Base-by-base conservation (phyloP, 2,888 invertebrate species). In the Podabrus alpinus region DNA sequence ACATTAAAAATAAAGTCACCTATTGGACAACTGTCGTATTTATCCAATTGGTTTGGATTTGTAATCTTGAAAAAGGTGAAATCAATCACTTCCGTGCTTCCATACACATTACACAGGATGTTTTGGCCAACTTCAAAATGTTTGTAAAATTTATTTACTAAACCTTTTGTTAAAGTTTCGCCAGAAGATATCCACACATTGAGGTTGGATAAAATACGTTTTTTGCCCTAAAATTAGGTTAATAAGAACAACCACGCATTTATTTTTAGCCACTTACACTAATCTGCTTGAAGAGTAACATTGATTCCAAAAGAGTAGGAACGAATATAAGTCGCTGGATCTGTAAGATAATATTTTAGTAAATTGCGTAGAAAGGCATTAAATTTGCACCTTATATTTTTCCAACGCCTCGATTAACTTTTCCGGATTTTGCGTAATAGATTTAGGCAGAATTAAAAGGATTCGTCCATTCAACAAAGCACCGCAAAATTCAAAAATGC, bases 31-130 rank as follows among this genome's bases (percentile, higher is more conserved):
- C 94, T 94, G 9, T 92, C 90, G 72, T 90, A 88, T 73, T 88
- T 86, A 77, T 91, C 89, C 75, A 95, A 82, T 78, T 94, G 92
- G 4, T 88, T 89, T 16, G 88, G 84, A 68, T 88, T 90, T 74
- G 90, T 90, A 81, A 96, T 88, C 0, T 93, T 89, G 80, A 93
- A 92, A 83, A 91, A 95, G 0, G 95, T 95, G 2, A 96, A 95
- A 84, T 96, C 96, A 0, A 95, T 96, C 93, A 96, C 95, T 86
- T 97, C 97, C 0, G 97, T 96, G 79, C 96, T 95, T 0, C 97
- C 97, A 83, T 96, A 97, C 84, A 96, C 95, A 85, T 97, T 97
- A 69, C 94, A 95, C 60, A 97, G 87, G 13, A 90, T 89, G 77
- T 93, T 92, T 0, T 88, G 87, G 10, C 91, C 89, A 73, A 90